phyloP scores from a whole-genome alignment of 2,888 invertebrate species.

The Rhodophaea formosa region DNA sequence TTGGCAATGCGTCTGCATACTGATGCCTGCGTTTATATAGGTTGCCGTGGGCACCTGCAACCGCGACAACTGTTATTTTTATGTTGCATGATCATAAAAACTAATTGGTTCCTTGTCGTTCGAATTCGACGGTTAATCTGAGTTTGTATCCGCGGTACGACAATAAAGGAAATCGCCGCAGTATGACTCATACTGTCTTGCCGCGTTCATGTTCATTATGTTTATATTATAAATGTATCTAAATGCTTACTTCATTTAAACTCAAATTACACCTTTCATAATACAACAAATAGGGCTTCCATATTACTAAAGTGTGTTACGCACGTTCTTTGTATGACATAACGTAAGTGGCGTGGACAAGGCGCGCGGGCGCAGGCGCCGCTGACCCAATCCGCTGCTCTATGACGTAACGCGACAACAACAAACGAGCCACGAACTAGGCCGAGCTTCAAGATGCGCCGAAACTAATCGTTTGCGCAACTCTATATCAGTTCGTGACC shows the following conservation, averaged over 20 bases:
- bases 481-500: slow-evolving; percentile 29
- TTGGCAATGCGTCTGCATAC: slow-evolving; percentile 78
- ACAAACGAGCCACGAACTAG: slow-evolving; percentile 52
- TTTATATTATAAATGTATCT: not conserved
- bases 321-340: slow-evolving; percentile 61
- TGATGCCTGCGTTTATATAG: slow-evolving; percentile 69
- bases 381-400: slow-evolving; percentile 65
- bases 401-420: slow-evolving; percentile 54
- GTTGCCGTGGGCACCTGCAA: slow-evolving; percentile 54
- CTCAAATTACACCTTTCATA: slow-evolving; percentile 15
- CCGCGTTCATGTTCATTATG: not conserved
- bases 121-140: not conserved
- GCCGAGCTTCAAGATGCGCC: slow-evolving; percentile 66
- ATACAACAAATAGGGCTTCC: slow-evolving; percentile 22
- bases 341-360: slow-evolving; percentile 53
- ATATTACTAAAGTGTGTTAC: slow-evolving; percentile 47
- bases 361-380: slow-evolving; percentile 44
- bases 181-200: not conserved
- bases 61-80: slow-evolving; percentile 26
- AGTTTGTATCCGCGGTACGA: not conserved
- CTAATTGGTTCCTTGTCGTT: slow-evolving; percentile 10
- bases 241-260: not conserved
- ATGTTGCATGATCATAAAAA: not conserved
- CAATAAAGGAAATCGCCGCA: not conserved
- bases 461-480: slow-evolving; percentile 64